Percentiles rank a stretch among this genome's conserved stretches.
Conservation (phyloP, 2,888 invertebrate species). For the Allophyes oxyacanthae region DNA sequence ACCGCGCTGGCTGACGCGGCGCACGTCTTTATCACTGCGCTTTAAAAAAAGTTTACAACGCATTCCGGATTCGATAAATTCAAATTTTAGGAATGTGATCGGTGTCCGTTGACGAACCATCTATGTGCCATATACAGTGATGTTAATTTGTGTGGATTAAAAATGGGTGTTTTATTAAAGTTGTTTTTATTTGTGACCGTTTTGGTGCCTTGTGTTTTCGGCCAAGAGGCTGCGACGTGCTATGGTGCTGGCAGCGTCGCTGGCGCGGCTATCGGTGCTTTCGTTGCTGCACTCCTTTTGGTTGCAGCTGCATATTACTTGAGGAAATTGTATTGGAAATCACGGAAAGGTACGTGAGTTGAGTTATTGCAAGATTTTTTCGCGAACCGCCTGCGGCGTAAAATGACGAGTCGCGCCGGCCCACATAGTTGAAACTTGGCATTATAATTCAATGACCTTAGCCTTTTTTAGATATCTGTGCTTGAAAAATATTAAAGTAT, state of each 20-base stretch:
- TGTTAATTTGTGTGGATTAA: constrained; percentile 67
- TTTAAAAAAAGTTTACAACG: constrained; percentile 66
- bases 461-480: constrained; percentile 19
- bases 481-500: not conserved
- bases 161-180: constrained; percentile 83
- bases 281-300: constrained; percentile 90
- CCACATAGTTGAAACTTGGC: constrained; percentile 44
- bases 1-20: constrained; percentile 81
- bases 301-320: constrained; percentile 89
- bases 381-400: constrained; percentile 16
- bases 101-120: constrained; percentile 67
- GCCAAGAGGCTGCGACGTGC: constrained; percentile 86
- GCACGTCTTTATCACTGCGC: constrained; percentile 69
- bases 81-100: constrained; percentile 82
- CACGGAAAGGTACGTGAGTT: constrained; percentile 86
- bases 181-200: constrained; percentile 81
- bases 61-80: constrained; percentile 72
- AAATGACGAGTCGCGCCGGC: constrained; percentile 32
- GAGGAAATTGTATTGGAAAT: constrained; percentile 90
- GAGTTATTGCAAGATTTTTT: constrained; percentile 27
- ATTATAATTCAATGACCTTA: constrained; percentile 35
- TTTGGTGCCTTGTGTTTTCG: constrained; percentile 82
- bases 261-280: constrained; percentile 92
- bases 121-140: constrained; percentile 85
- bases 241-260: constrained; percentile 92